Conservation (phyloP, 2,113 vertebrate genomes). For the Aegypius monachus region DNA sequence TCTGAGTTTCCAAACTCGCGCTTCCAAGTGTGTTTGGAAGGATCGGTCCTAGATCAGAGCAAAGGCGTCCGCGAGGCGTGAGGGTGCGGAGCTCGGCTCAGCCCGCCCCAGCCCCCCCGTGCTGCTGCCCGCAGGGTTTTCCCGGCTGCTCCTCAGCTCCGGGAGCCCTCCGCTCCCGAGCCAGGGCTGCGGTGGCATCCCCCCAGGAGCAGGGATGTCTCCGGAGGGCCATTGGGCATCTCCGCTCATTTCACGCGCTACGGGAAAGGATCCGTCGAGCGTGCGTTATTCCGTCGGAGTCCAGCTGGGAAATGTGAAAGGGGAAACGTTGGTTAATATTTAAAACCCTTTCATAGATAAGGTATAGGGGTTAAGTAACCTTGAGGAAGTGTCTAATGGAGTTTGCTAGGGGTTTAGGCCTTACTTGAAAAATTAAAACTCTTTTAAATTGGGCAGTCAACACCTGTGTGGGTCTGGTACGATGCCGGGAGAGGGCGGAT, state of each 20-base stretch:
- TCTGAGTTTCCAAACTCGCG: background rate
- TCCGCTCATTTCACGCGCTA: background rate
- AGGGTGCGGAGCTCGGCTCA: accelerated
- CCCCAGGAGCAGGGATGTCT: background rate
- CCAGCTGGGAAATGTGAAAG: background rate
- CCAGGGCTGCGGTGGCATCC: background rate
- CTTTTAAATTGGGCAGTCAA: background rate
- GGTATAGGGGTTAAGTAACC: background rate
- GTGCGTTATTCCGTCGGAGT: accelerated
- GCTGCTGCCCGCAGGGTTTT: background rate
- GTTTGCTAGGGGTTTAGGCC: background rate
- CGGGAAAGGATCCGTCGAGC: accelerated
- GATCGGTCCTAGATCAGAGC: background rate
- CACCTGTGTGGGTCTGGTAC: background rate
- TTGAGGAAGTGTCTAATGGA: background rate
- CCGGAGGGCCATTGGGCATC: background rate
- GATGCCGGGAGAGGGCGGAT: accelerated
- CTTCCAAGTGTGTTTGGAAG: background rate
- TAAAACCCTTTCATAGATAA: background rate
- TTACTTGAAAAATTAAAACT: background rate
- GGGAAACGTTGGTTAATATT: background rate
- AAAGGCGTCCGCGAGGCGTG: accelerated
- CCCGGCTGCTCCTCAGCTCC: background rate
- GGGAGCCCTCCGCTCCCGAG: background rate
- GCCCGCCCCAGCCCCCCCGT: accelerated